Conservation (phyloP, 2,113 vertebrate genomes). For the Galbula dea region DNA sequence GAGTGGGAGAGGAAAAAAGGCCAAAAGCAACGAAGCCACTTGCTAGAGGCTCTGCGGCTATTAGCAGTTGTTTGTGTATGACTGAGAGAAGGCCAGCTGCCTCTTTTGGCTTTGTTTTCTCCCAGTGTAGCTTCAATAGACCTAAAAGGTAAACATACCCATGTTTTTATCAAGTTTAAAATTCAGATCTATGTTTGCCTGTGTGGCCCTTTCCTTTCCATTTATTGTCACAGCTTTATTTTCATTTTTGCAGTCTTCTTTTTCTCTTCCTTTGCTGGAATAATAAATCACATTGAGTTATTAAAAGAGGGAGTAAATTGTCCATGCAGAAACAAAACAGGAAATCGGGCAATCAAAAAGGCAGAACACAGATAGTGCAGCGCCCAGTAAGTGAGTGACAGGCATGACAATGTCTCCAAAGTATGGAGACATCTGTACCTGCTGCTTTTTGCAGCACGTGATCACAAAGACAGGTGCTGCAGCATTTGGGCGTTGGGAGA, state of each 20-base stretch:
- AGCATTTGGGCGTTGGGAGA: background rate
- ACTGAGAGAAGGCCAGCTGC: background rate
- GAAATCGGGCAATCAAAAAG: background rate
- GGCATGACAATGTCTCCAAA: accelerated
- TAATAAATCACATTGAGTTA: background rate
- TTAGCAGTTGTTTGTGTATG: background rate
- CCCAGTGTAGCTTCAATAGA: background rate
- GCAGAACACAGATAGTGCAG: background rate
- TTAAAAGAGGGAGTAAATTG: background rate
- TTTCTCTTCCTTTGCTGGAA: background rate
- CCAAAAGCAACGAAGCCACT: background rate
- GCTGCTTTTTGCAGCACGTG: background rate
- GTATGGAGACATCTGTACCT: background rate
- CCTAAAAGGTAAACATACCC: background rate
- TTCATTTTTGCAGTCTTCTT: background rate
- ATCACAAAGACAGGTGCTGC: accelerated
- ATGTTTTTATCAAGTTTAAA: background rate
- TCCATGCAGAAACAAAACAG: background rate
- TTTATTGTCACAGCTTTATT: background rate
- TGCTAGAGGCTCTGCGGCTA: background rate
- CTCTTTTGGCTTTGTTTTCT: background rate
- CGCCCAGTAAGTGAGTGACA: accelerated
- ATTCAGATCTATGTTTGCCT: background rate
- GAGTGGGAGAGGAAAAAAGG: background rate
- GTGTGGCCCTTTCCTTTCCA: background rate